Evolutionary conservation across 2,888 invertebrate genomes (phyloP), one percentile per base, ranked within the genome.

Genomic region (Tuberolachnus salignus): DNA sequence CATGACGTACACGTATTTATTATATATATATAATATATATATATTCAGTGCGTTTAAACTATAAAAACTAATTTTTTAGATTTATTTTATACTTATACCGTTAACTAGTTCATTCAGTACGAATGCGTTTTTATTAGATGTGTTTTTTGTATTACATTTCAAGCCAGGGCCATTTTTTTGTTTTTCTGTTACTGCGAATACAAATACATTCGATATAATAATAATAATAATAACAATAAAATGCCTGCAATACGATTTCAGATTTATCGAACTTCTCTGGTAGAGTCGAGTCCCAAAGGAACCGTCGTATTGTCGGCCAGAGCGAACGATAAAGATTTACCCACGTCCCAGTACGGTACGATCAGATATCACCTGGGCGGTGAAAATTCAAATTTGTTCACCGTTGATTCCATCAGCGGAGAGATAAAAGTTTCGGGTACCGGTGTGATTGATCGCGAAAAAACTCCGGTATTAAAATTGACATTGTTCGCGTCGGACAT

Each of bases 401-500:
- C 87, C 9, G 91, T 94, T 51, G 89, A 94, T 84, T 88, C 90
- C 42, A 82, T 87, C 0, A 90, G 89, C n/a, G 93, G 93, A 1
- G 88, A 89, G 55, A 89, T 93, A 80, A 87, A 88, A 86, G 90
- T 90, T 84, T 81, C 82, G 61, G 71, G 44, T n/a, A 82, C 82
- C 67, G 83, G 81, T 10, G 71, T 74, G 34, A 82, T 84, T n/a
- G 84, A 84, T 81, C 63, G 84, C 51, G 84, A 84, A 80, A 82
- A 81, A 59, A 82, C 92, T 81, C 89, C 91, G 0, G 88, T 89
- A 0, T 88, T 94, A 49, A 88, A 89, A 4, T 86, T 94, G 26
- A 90, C 90, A 83, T 89, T 92, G 1, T 90, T 91, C 82, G 94
- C 94, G 0, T 88, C 89, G 53, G 94, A 94, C 84, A 92, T 91